Percentiles rank a stretch among this genome's conserved stretches.
phyloP scores from a whole-genome alignment of 2,113 vertebrate genomes.

The Gadus macrocephalus region DNA sequence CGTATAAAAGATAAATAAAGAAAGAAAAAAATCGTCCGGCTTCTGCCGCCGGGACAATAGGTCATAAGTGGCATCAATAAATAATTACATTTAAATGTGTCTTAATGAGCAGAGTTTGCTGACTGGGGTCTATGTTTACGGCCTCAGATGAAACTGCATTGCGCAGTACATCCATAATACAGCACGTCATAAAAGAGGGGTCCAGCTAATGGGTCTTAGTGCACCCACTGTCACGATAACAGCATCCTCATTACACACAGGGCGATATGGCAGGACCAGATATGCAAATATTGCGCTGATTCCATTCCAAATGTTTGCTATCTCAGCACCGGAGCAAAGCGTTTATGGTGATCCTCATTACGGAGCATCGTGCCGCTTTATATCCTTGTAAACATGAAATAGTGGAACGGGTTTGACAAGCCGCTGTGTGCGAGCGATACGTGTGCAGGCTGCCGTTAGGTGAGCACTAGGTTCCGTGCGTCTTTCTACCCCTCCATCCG shows the following conservation, averaged over 20 bases:
- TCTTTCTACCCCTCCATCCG: no score
- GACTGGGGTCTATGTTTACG: slow-evolving; percentile 64
- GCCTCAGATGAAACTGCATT: slow-evolving; percentile 65
- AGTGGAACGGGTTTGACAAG: no score
- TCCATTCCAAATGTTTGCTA: slow-evolving; percentile 46
- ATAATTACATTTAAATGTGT: slow-evolving; percentile 78
- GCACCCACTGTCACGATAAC: slow-evolving; percentile 60
- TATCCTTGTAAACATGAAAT: no score
- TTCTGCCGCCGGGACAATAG: slow-evolving; percentile 54
- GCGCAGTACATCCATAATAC: slow-evolving; percentile 68
- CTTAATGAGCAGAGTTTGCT: slow-evolving; percentile 78
- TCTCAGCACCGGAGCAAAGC: slow-evolving; percentile 30
- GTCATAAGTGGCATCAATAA: slow-evolving; percentile 78
- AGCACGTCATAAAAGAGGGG: slow-evolving; percentile 66
- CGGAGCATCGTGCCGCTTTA: neutral
- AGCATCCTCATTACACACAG: slow-evolving; percentile 60
- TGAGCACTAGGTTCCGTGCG: no score
- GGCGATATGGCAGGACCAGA: slow-evolving; percentile 55
- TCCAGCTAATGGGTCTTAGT: slow-evolving; percentile 64
- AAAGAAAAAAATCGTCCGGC: slow-evolving; percentile 16
- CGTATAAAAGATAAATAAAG: slow-evolving; percentile 47
- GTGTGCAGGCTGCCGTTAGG: no score
- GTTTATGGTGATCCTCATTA: no score
- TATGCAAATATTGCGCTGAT: slow-evolving; percentile 54
- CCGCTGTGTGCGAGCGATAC: no score